Conservation (phyloP, 1,140 invertebrate genomes). For the Sycobia sp. region DNA sequence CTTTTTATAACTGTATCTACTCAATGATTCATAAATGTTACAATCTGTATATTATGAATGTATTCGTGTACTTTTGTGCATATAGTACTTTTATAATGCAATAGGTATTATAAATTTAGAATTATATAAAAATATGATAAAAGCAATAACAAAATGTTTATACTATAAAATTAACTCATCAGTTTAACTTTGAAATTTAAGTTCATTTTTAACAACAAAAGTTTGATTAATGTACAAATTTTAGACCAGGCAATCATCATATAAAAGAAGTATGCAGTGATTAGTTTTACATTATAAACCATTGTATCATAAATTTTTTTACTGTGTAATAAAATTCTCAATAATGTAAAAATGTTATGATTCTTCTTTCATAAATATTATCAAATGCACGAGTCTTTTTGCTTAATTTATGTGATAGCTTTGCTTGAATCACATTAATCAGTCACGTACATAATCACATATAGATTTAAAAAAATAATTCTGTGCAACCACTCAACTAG, state of each 20-base stretch:
- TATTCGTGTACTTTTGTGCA: slow-evolving; percentile 17
- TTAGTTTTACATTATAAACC: background rate
- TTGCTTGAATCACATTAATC: slow-evolving; percentile 27
- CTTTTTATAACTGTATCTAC: slow-evolving; percentile 14
- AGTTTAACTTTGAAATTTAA: background rate
- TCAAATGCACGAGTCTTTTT: slow-evolving; percentile 24
- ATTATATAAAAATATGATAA: slow-evolving; percentile 15
- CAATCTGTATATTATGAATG: background rate
- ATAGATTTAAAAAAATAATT: slow-evolving; percentile 35
- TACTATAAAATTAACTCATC: background rate
- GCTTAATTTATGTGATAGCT: slow-evolving; percentile 14
- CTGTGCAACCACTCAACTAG: slow-evolving; percentile 21
- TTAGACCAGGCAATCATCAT: background rate
- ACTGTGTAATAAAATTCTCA: slow-evolving; percentile 18
- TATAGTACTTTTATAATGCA: slow-evolving; percentile 22
- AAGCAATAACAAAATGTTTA: slow-evolving; percentile 9
- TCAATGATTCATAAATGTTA: slow-evolving; percentile 9
- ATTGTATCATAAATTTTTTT: slow-evolving; percentile 14
- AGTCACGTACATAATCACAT: slow-evolving; percentile 34
- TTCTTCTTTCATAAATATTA: slow-evolving; percentile 14
- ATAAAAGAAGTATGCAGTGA: background rate
- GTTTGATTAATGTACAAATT: slow-evolving; percentile 9
- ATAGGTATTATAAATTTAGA: slow-evolving; percentile 17
- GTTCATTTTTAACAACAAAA: too few species aligned
- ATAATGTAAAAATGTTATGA: slow-evolving; percentile 20